Percentiles rank a stretch among this genome's conserved stretches.
Evolutionary conservation across 2,113 vertebrate species (phyloP).

Genomic region (Amphiprion ocellaris): DNA sequence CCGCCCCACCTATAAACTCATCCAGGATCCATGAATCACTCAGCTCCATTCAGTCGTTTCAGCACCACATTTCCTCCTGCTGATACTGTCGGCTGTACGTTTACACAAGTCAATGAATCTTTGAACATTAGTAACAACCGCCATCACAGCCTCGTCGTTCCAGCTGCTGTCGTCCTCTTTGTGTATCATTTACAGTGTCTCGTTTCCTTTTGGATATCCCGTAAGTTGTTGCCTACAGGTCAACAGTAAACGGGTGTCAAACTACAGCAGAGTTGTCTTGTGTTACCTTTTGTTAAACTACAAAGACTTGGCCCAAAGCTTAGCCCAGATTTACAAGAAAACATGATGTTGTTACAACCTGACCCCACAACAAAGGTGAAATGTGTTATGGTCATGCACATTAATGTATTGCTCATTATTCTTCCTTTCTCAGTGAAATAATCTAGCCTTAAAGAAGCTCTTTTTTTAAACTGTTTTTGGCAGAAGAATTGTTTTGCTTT

Average conservation of each 20-base stretch:
- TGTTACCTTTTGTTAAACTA: slow-evolving; percentile 24
- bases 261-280: background rate
- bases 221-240: background rate
- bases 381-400: too few relatives aligned
- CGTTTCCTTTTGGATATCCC: slow-evolving; percentile 27
- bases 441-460: too few relatives aligned
- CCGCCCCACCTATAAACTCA: slow-evolving; percentile 23
- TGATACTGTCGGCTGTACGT: slow-evolving; percentile 19
- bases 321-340: slow-evolving; percentile 6
- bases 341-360: background rate
- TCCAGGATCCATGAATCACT: slow-evolving; percentile 30
- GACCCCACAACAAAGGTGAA: background rate
- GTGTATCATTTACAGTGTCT: slow-evolving; percentile 30
- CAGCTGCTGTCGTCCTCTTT: slow-evolving; percentile 31
- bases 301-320: background rate
- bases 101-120: slow-evolving; percentile 42
- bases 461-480: too few relatives aligned
- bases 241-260: background rate
- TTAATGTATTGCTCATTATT: too few relatives aligned
- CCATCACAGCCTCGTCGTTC: slow-evolving; percentile 10
- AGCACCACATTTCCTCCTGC: slow-evolving; percentile 16
- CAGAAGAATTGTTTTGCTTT: too few relatives aligned
- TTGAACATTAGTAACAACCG: slow-evolving; percentile 37
- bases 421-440: too few relatives aligned
- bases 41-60: slow-evolving; percentile 30